Evolutionary conservation across 1,140 invertebrate species (phyloP), one percentile per base, ranked within the genome.

Genomic region (Dinoponera quadriceps): DNA sequence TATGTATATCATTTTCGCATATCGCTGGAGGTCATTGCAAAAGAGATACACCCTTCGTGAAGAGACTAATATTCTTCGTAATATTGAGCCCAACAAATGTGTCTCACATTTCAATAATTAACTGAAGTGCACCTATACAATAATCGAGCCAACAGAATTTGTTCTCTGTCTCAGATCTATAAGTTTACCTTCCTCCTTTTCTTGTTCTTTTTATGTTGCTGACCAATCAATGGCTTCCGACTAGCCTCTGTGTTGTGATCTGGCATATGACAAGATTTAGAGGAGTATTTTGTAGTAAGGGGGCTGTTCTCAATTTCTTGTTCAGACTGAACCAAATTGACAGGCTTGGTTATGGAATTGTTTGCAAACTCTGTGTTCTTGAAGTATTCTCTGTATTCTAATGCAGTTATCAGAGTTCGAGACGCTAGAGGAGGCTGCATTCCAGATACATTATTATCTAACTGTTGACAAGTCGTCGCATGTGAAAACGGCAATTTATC

Each of bases 121-220:
- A 88, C 66, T 82, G 78, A 89, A 86, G 85, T 90, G 84, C 72
- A 85, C 49, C 82, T 87, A 87, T 81, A 86, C 71, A 88, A 18
- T 77, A 88, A 87, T 84, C 68, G 82, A 91, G 80, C 59, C 83
- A 85, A 63, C 86, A 90, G 86, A 63, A 86, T 77, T 75, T 89
- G 55, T 85, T 87, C 63, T 85, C 81, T 83, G 60, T 89, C 77
- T 88, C 77, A 87, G 27, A 78, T 54, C 86, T 85, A 77, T 66
- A 72, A 83, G 78, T 92, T 93, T 93, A 93, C 92, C 92, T 93
- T 93, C 91, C 89, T 91, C 83, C 91, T 93, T 93, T 92, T 93
- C 92, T 93, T 93, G 92, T 90, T 85, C 87, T 92, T 92, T 92
- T 92, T 92, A 86, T 91, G 87, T 88, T 92, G 92, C 85, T 92